These are phyloP conservation scores for Sthenelais limicola DNA, from an alignment of 2,888 invertebrate species.

Conservation along the genomic window DNA sequence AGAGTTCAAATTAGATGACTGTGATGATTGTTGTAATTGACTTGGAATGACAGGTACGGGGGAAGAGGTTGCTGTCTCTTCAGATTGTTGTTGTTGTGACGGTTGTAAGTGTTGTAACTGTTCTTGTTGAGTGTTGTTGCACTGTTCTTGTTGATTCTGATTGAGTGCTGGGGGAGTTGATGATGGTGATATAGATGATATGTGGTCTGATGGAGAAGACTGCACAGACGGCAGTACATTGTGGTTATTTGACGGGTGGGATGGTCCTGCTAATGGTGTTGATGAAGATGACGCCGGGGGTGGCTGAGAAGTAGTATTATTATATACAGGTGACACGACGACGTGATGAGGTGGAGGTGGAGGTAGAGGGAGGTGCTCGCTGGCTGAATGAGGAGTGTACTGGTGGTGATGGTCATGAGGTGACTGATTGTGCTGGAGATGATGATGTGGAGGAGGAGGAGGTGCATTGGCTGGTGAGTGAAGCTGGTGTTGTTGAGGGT, in stretches of 20 bases:
- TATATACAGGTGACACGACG: slow-evolving; percentile 37
- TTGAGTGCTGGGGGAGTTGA: not conserved
- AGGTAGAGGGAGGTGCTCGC: not conserved
- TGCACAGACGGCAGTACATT: not conserved
- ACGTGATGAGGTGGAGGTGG: not conserved
- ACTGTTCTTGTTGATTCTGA: not conserved
- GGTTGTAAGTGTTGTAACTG: not conserved
- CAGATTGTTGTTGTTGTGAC: slow-evolving; percentile 7
- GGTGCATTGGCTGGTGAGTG: not conserved
- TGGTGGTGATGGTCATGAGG: not conserved
- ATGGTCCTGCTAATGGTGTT: not conserved
- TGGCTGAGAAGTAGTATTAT: not conserved
- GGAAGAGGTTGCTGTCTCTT: slow-evolving; percentile 5
- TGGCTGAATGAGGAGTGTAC: not conserved
- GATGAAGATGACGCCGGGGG: not conserved
- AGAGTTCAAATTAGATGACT: not conserved
- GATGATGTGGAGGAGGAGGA: slow-evolving; percentile 7
- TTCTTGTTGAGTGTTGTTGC: not conserved
- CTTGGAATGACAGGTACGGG: slow-evolving; percentile 36
- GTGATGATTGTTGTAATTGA: slow-evolving; percentile 5
- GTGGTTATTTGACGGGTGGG: too few relatives aligned
- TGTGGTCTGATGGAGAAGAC: not conserved
- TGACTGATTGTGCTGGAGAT: not conserved
- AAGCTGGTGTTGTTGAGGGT: too few relatives aligned
- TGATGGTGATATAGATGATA: slow-evolving; percentile 13